phyloP scores from a whole-genome alignment of 2,797 vertebrate species.

The Chelon labrosus region DNA sequence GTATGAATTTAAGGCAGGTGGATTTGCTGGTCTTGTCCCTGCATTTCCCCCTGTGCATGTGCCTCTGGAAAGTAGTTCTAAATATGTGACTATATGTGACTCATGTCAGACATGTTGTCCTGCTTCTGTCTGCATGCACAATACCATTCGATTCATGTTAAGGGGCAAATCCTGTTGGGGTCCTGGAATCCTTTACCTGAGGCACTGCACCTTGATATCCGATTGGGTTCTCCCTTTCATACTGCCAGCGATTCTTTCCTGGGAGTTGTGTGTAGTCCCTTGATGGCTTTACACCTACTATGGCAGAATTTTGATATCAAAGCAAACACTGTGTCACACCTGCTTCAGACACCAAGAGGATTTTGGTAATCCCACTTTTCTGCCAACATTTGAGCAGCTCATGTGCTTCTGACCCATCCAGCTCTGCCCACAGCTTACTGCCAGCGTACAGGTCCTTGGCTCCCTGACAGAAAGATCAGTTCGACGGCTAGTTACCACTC shows the following conservation, averaged over 20 bases:
- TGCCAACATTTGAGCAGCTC: conserved; percentile 6
- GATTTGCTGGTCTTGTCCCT: neutral
- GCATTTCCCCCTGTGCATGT: neutral
- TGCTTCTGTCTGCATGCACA: neutral
- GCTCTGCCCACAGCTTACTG: neutral
- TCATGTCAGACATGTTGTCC: neutral
- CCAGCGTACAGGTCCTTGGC: neutral
- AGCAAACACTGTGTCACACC: conserved; percentile 12
- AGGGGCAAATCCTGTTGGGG: neutral
- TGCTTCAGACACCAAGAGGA: neutral
- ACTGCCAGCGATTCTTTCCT: neutral
- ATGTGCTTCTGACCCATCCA: conserved; percentile 8
- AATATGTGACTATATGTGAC: neutral
- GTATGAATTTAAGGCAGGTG: too few species aligned
- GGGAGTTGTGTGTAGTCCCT: neutral
- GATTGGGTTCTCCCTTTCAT: neutral
- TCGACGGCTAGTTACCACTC: neutral
- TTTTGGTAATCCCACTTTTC: conserved; percentile 11
- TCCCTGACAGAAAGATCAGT: conserved; percentile 5
- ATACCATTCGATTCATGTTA: neutral
- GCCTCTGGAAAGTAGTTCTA: neutral
- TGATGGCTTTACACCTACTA: conserved; percentile 2
- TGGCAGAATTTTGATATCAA: conserved; percentile 6
- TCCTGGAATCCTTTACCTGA: neutral
- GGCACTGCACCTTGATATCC: neutral